Conservation (phyloP, 2,888 invertebrate species). For the Chaetogeoica ovagalla region DNA sequence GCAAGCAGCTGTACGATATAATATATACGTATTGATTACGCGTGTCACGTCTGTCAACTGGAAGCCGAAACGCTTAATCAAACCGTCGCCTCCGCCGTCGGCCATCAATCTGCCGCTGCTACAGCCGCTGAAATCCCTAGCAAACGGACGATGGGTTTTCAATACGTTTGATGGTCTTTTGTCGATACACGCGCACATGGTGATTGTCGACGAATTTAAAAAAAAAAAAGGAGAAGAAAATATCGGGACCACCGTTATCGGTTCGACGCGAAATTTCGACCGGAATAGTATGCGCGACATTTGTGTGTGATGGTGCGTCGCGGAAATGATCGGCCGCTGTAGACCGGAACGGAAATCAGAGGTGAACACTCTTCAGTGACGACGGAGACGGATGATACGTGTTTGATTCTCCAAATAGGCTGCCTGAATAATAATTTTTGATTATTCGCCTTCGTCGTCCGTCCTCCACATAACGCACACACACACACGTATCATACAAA, state of each 20-base stretch:
- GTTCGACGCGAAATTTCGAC: not conserved
- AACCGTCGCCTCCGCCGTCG: not conserved
- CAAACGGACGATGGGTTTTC: not conserved
- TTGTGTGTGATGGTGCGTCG: not conserved
- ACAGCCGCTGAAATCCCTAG: no score
- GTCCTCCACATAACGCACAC: not conserved
- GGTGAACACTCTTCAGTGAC: not conserved
- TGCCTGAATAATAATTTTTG: conserved; percentile 18
- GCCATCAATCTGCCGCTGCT: conserved; percentile 25
- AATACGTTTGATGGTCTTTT: not conserved
- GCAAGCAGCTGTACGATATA: no score
- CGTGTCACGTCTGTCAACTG: conserved; percentile 17
- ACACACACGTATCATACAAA: not conserved
- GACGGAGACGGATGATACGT: not conserved
- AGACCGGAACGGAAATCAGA: not conserved
- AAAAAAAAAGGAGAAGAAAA: no score
- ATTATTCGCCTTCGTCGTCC: not conserved
- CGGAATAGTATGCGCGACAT: not conserved
- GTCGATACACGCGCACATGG: not conserved
- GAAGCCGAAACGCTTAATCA: conserved; percentile 34
- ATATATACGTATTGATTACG: conserved; percentile 17
- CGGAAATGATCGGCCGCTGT: not conserved
- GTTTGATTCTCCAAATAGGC: not conserved
- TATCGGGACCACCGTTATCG: no score
- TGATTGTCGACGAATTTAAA: not conserved